Evolutionary conservation across 2,113 vertebrate species (phyloP), one percentile per base, ranked within the genome.

Genomic region (Danionella cerebrum): DNA sequence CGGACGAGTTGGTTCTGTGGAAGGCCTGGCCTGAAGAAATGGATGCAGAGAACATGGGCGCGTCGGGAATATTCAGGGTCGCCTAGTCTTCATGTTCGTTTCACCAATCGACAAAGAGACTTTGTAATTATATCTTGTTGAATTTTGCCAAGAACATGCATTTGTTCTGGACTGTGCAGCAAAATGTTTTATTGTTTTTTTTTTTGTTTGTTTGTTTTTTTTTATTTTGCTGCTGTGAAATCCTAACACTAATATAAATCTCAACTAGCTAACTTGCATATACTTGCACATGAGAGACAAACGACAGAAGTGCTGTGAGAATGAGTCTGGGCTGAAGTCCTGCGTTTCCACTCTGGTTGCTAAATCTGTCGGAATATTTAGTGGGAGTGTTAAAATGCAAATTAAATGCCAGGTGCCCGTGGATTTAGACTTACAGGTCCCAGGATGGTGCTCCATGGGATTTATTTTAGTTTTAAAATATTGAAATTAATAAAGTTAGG

Each of bases 401-500:
- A 89, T 86, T 89, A 87, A 71, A 84, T 87, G 84, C 89, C 91
- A 91, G 91, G 91, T 93, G 91, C 88, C 89, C 89, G 81, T 91
- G 86, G 89, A 85, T 92, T 90, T 90, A 91, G 88, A 88, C 79
- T 88, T 89, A 84, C 91, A 89, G 85, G 84, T 90, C 90, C 90
- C 89, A 88, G 84, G 84, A 89, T 80, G 88, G 80, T 89, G 86
- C 85, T 87, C 87, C 83, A 86, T 89, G 91, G 93, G 89, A 90
- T 91, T 95, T 92, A 91, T 91, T 90, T 90, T 93, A 94, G 93
- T 92, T 93, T 92, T 85, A 90, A 94, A 85, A 92, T 85, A 88
- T 91, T 88, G 85, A 93, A 90, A 88, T 91, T 89, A 98, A 96
- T 97, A 98, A 97, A 98, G 89, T 92, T 94, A 94, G 93, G 91